A percentile compares a stretch with the other conserved stretches of the same genome.
Conservation (phyloP, 2,113 vertebrate species). For the Ptychochromis oligacanthus region DNA sequence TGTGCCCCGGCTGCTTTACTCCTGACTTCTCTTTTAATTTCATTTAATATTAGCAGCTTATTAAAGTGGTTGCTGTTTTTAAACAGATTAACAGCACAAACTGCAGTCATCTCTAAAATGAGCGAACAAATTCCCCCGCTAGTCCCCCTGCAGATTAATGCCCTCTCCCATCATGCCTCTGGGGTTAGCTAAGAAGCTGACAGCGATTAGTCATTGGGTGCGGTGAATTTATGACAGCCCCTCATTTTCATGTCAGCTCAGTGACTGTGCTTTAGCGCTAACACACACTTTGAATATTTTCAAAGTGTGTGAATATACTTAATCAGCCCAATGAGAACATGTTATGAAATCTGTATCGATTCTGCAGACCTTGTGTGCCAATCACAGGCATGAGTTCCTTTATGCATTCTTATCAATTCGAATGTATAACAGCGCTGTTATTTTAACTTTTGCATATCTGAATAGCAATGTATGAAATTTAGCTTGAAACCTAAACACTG, state of each 20-base stretch:
- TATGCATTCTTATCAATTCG: background rate
- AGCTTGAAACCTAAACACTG: conserved; percentile 19
- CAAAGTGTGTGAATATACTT: no score
- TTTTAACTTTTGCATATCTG: conserved; percentile 12
- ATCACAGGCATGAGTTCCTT: background rate
- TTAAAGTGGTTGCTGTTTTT: conserved; percentile 41
- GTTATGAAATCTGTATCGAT: background rate
- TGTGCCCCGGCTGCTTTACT: background rate
- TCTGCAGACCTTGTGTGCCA: background rate
- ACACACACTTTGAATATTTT: conserved; percentile 46
- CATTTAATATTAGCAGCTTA: conserved; percentile 31
- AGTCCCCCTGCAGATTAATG: conserved; percentile 48
- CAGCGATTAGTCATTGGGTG: conserved; percentile 61
- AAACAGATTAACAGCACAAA: conserved; percentile 26
- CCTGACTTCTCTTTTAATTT: conserved; percentile 21
- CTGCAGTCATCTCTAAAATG: background rate
- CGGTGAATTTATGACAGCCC: conserved; percentile 49
- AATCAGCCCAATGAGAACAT: conserved; percentile 22
- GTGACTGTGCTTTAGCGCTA: conserved; percentile 34
- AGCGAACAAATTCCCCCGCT: conserved; percentile 23
- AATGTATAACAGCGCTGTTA: background rate
- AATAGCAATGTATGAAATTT: conserved; percentile 9
- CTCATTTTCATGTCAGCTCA: conserved; percentile 64
- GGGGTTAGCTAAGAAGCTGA: conserved; percentile 56
- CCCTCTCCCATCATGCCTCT: conserved; percentile 50